Evolutionary conservation across 2,113 vertebrate species (phyloP).

Genomic region (Sceloporus undulatus): DNA sequence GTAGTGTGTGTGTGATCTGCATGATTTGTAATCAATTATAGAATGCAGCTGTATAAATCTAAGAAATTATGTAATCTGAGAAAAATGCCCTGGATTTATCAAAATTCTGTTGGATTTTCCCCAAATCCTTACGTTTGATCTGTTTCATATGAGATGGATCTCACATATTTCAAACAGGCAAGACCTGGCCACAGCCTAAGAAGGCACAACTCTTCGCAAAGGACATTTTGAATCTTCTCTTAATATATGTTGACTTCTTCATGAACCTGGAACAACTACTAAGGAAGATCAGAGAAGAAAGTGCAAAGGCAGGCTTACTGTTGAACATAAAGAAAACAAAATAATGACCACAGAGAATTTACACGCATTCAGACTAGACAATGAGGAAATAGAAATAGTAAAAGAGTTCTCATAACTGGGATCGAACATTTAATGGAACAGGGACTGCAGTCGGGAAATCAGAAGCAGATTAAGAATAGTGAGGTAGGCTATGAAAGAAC

Average conservation of each 20-base stretch:
- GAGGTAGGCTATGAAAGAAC: no score
- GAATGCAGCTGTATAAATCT: slow-evolving; percentile 49
- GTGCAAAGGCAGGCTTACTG: no score
- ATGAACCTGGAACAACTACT: no score
- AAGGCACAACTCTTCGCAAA: neutral
- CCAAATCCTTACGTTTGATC: neutral
- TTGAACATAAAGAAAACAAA: no score
- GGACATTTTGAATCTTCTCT: neutral
- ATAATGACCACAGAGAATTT: no score
- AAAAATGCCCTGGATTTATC: neutral
- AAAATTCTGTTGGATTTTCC: neutral
- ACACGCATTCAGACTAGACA: no score
- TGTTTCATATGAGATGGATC: neutral
- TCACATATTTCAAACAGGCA: neutral
- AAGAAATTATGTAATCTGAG: neutral
- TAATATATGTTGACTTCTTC: neutral
- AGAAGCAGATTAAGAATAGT: no score
- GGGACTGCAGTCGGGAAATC: no score
- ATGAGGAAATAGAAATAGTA: no score
- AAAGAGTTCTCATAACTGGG: no score
- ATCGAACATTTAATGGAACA: no score
- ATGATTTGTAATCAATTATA: slow-evolving; percentile 35
- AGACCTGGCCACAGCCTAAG: neutral
- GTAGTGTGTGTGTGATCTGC: slow-evolving; percentile 9
- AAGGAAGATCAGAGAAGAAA: no score